These are phyloP conservation scores for Drosophila nr. fundita DNA, from an alignment of 2,888 invertebrate species.

Conservation along the genomic window DNA sequence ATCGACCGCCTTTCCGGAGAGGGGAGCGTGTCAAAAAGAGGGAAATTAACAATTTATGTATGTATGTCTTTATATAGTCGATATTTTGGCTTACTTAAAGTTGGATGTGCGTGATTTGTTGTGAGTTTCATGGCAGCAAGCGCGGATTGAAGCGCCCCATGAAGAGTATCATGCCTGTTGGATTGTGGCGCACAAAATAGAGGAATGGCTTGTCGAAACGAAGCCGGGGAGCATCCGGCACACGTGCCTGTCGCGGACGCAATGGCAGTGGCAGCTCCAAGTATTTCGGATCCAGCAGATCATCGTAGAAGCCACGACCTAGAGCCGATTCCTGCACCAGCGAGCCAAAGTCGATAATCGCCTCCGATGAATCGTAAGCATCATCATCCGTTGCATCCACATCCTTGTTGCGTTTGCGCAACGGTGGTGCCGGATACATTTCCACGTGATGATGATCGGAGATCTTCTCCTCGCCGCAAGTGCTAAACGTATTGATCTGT, in stretches of 20 bases:
- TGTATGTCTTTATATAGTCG: conserved; percentile 11
- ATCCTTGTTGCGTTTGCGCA: conserved; percentile 86
- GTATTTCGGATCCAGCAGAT: conserved; percentile 86
- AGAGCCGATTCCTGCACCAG: conserved; percentile 86
- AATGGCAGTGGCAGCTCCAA: conserved; percentile 88
- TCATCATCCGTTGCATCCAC: conserved; percentile 77
- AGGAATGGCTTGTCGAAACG: conserved; percentile 95
- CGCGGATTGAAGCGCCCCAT: conserved; percentile 95
- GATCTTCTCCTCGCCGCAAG: conserved; percentile 91
- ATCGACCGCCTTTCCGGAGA: conserved; percentile 10
- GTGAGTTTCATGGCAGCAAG: conserved; percentile 88
- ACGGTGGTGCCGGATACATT: conserved; percentile 91
- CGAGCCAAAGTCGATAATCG: conserved; percentile 82
- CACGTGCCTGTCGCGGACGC: conserved; percentile 89
- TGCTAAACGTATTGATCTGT: conserved; percentile 93
- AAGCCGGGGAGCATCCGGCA: conserved; percentile 90
- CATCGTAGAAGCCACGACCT: conserved; percentile 89
- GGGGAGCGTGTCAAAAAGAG: conserved; percentile 9
- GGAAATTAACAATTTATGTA: conserved; percentile 44
- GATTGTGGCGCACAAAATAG: conserved; percentile 95
- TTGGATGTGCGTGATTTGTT: conserved; percentile 1
- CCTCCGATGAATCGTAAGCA: conserved; percentile 79
- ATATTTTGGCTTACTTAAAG: conserved; percentile 60
- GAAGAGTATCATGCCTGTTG: conserved; percentile 94
- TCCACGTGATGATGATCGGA: conserved; percentile 92